Evolutionary conservation across 2,888 invertebrate species (phyloP).

Genomic region (Steromphala cineraria): DNA sequence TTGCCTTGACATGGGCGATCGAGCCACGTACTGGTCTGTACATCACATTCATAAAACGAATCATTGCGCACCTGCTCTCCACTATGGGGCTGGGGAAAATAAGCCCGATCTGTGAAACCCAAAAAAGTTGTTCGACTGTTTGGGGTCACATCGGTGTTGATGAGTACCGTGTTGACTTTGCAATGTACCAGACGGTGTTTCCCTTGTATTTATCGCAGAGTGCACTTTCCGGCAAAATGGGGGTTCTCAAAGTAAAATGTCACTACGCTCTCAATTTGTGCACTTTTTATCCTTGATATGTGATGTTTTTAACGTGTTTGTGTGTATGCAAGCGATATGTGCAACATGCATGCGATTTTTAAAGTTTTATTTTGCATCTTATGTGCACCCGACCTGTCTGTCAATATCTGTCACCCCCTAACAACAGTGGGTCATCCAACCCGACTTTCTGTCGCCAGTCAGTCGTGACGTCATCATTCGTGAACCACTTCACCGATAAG

Average conservation of each 20-base stretch:
- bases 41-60: slow-evolving; percentile 4
- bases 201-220: slow-evolving; percentile 22
- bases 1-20: neutral
- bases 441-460: slow-evolving; percentile 69
- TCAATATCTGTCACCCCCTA: slow-evolving; percentile 25
- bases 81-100: neutral
- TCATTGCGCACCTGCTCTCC: slow-evolving; percentile 7
- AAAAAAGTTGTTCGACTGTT: neutral
- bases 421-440: slow-evolving; percentile 30
- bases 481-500: slow-evolving; percentile 61
- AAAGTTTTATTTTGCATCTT: neutral
- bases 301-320: neutral
- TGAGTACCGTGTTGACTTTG: slow-evolving; percentile 21
- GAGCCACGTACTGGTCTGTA: neutral
- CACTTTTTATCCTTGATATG: neutral
- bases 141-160: slow-evolving; percentile 18
- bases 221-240: slow-evolving; percentile 12
- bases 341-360: neutral
- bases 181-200: slow-evolving; percentile 26
- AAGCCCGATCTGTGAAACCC: neutral
- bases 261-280: neutral
- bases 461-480: slow-evolving; percentile 62
- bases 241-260: neutral
- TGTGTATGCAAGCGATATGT: neutral
- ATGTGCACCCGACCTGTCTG: neutral